phyloP scores from a whole-genome alignment of 2,797 vertebrate genomes.

The Melanotaenia parkinsoni region DNA sequence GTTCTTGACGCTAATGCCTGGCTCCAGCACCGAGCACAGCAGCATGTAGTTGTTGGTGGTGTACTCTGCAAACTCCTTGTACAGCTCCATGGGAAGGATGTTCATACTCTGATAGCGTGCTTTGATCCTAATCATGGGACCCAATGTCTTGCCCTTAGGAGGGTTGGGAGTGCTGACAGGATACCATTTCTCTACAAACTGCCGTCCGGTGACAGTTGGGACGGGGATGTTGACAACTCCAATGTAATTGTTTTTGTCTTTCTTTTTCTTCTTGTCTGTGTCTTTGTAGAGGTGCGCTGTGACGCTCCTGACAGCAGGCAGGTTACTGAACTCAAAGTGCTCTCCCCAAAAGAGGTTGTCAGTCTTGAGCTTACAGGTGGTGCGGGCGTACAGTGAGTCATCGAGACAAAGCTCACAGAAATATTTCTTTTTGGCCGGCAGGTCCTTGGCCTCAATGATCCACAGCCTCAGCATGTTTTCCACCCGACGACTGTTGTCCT shows the following conservation, averaged over 20 bases:
- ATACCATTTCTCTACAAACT: slow-evolving; percentile 98
- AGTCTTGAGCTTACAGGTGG: slow-evolving; percentile 97
- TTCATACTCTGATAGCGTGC: slow-evolving; percentile 96
- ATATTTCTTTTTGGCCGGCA: slow-evolving; percentile 98
- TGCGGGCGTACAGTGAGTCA: slow-evolving; percentile 95
- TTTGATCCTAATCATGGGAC: slow-evolving; percentile 97
- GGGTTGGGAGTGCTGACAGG: slow-evolving; percentile 91
- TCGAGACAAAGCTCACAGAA: slow-evolving; percentile 97
- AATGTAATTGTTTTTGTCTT: slow-evolving; percentile 97
- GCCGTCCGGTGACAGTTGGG: slow-evolving; percentile 88
- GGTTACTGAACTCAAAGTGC: slow-evolving; percentile 98
- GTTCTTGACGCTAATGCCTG: slow-evolving; percentile 95
- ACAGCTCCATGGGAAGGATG: slow-evolving; percentile 99
- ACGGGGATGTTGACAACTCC: slow-evolving; percentile 93
- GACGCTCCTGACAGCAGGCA: slow-evolving; percentile 90
- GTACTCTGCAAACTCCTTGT: slow-evolving; percentile 99
- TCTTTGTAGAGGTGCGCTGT: slow-evolving; percentile 96
- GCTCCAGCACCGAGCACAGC: slow-evolving; percentile 94
- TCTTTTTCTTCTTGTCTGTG: slow-evolving; percentile 99
- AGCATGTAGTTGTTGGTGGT: slow-evolving; percentile 98
- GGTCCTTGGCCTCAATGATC: slow-evolving; percentile 99
- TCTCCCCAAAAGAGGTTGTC: slow-evolving; percentile 99
- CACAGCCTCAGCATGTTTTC: slow-evolving; percentile 95
- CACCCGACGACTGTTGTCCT: slow-evolving; percentile 98
- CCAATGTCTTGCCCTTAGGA: slow-evolving; percentile 90